Base-by-base conservation (phyloP, 1,140 invertebrate species). In the Metaphire vulgaris region DNA sequence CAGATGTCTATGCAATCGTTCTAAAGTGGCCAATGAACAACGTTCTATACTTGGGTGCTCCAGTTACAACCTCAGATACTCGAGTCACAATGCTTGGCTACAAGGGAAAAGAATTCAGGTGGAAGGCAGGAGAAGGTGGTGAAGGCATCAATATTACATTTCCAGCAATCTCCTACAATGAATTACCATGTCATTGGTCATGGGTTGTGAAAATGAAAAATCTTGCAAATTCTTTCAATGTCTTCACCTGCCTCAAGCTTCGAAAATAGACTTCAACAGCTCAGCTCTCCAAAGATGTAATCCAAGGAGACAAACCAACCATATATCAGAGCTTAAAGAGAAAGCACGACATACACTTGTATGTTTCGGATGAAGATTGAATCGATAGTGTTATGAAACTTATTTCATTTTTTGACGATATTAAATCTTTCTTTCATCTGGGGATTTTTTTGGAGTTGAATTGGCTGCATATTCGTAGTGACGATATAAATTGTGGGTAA, bases 1-100 rank as follows among this genome's bases (percentile, higher is more conserved):
- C 81, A 2, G 32, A 21, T 28, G 84, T 92, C 1, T 93, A 91
- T 83, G 91, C 90, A 1, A 89, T 89, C 65, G 83, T 90, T 64
- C 82, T 92, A 21, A 81, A 87, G 6, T 93, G 92, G 92, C 92
- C 92, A 14, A 78, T 82, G 30, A 80, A 88, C 78, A 86, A 89
- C 75, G 78, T 83, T 1, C 76, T 92, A 0, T 75, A 77, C 21
- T 81, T 92, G 1, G 87, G 83, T 30, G 85, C 87, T 28, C 80
- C 88, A 0, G 79, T 77, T 41, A 16, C 79, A 12, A 69, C 70
- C 0, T 68, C 67, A 33, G n/a, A 71, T 12, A 83, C 82, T 6
- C 79, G n/a, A 31, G 81, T 86, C 26, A 77, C 76, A 14, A 75
- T 86, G 79, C 77, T 85, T 56, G 85, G 83, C 12, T 78, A 82